These are phyloP conservation scores for Eretmochelys imbricata DNA, from an alignment of 2,113 vertebrate species.

Conservation along the genomic window DNA sequence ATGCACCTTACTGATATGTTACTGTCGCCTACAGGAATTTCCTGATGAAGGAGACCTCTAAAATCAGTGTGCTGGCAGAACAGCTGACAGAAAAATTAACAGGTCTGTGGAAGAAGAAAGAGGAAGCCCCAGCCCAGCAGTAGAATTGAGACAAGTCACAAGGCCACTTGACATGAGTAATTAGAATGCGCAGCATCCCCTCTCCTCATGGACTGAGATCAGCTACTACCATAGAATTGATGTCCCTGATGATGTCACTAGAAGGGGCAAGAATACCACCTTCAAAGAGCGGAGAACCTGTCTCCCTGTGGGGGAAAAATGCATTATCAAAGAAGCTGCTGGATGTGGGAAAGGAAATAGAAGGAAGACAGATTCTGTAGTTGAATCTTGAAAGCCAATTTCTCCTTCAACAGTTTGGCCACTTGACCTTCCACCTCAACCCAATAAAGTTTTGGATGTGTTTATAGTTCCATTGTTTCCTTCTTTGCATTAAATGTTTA, in stretches of 20 bases:
- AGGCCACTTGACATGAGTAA: neutral
- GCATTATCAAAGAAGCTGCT: neutral
- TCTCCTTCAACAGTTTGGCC: conserved; percentile 35
- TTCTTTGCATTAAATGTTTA: neutral
- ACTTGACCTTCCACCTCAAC: conserved; percentile 10
- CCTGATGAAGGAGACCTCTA: conserved; percentile 51
- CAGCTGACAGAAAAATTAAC: conserved; percentile 55
- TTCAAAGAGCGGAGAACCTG: conserved; percentile 41
- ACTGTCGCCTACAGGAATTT: conserved; percentile 58
- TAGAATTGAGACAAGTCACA: neutral
- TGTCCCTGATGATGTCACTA: conserved; percentile 38
- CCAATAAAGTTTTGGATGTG: conserved; percentile 45
- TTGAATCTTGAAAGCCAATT: conserved; percentile 68
- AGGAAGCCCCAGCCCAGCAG: conserved; percentile 40
- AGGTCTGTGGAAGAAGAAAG: conserved; percentile 30
- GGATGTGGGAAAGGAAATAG: conserved; percentile 4
- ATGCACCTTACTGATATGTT: neutral
- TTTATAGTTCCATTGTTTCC: conserved; percentile 48
- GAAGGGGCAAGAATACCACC: conserved; percentile 8
- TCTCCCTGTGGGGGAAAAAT: neutral
- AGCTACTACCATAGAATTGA: conserved; percentile 41
- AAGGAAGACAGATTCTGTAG: conserved; percentile 53
- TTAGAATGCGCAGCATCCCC: conserved; percentile 8
- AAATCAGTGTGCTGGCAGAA: conserved; percentile 51
- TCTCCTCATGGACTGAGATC: conserved; percentile 17